A percentile compares a stretch with the other conserved stretches of the same genome.
These are phyloP conservation scores for Microtus oregoni DNA, from an alignment of 2,113 vertebrate species.

Conservation along the genomic window DNA sequence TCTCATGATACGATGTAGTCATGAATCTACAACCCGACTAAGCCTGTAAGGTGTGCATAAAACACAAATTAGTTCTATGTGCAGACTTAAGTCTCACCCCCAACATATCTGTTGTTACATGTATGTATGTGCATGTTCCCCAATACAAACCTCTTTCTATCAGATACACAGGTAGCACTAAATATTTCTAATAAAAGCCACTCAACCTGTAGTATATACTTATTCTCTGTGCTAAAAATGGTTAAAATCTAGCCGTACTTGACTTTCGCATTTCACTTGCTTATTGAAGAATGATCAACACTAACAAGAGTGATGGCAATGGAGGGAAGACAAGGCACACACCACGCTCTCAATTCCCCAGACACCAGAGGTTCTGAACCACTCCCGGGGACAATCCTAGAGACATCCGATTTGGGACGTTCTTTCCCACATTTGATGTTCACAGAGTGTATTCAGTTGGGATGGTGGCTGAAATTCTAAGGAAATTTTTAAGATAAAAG, in stretches of 20 bases:
- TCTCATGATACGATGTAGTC: neutral
- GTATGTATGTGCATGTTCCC: neutral
- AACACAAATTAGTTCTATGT: neutral
- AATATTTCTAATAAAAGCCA: neutral
- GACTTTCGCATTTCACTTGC: neutral
- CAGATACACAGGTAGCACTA: neutral
- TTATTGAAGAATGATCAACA: neutral
- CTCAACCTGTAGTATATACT: neutral
- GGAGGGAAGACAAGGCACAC: neutral
- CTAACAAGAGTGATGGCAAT: neutral
- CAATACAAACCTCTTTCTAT: neutral
- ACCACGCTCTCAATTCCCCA: neutral
- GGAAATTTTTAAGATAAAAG: neutral
- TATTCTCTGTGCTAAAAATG: neutral
- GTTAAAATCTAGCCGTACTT: neutral
- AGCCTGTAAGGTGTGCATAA: neutral
- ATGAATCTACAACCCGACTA: neutral
- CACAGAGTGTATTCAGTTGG: neutral
- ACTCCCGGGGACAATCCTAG: neutral
- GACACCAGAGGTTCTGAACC: neutral
- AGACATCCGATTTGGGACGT: neutral
- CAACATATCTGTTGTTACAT: neutral
- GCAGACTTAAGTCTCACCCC: neutral
- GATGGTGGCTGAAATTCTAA: neutral
- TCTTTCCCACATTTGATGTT: neutral